These are phyloP conservation scores for Rugalucina vietnamica DNA, from an alignment of 2,888 invertebrate species.

Conservation along the genomic window DNA sequence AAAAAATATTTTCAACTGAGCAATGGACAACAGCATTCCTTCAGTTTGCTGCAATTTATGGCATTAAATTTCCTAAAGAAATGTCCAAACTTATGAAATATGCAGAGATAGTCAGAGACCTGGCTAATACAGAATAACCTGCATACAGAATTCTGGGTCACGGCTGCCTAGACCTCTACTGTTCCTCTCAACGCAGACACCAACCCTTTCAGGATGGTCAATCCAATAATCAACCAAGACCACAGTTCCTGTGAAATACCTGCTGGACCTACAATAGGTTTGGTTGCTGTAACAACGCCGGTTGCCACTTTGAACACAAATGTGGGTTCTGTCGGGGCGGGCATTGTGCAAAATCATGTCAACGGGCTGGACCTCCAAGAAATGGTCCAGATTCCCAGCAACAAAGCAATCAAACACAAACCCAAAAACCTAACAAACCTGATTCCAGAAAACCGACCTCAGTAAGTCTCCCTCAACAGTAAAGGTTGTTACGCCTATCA, in stretches of 20 bases:
- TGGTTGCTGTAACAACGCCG: not conserved
- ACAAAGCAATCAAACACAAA: not conserved
- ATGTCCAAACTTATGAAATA: not conserved
- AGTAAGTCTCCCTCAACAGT: not conserved
- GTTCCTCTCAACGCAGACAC: not conserved
- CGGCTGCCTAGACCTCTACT: not conserved
- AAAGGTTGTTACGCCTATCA: not conserved
- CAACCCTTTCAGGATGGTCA: not conserved
- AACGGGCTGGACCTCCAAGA: not conserved
- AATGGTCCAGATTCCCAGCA: not conserved
- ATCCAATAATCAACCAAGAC: not conserved
- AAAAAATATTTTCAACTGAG: not conserved
- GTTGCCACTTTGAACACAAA: not conserved
- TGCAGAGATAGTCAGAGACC: no score
- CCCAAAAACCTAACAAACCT: not conserved
- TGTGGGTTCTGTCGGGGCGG: slow-evolving; percentile 7
- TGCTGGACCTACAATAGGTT: slow-evolving; percentile 2
- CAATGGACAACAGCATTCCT: not conserved
- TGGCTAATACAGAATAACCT: no score
- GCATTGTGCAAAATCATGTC: not conserved
- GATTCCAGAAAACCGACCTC: not conserved
- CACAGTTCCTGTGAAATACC: not conserved
- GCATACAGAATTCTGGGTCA: not conserved
- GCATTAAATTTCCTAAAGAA: no score
- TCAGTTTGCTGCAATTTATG: not conserved